A percentile compares a stretch with the other conserved stretches of the same genome.
These are phyloP conservation scores for Kryptolebias marmoratus DNA, from an alignment of 2,113 vertebrate species.

Conservation along the genomic window DNA sequence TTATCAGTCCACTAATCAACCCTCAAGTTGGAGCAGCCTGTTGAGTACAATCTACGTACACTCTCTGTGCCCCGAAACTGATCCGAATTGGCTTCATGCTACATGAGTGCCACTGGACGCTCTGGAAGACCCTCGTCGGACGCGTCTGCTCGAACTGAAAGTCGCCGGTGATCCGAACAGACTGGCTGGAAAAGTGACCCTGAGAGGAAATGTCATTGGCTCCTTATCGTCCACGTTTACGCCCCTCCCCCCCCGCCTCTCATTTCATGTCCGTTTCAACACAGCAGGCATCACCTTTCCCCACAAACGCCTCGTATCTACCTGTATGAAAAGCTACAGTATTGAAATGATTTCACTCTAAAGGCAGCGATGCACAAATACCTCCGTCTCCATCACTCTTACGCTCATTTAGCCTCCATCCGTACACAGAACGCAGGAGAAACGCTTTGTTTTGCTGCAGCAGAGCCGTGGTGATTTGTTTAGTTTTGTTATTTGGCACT, in stretches of 20 bases:
- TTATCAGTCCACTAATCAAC: conserved; percentile 21
- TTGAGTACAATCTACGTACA: conserved; percentile 46
- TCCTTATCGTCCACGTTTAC: conserved; percentile 14
- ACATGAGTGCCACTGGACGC: conserved; percentile 22
- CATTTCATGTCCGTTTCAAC: conserved; percentile 58
- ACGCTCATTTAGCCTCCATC: conserved; percentile 13
- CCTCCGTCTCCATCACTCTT: conserved; percentile 61
- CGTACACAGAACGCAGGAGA: conserved; percentile 32
- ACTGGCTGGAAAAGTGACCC: conserved; percentile 6
- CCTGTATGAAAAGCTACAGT: conserved; percentile 75
- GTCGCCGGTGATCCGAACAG: not conserved
- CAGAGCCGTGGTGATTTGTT: conserved; percentile 63
- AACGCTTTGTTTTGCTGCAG: conserved; percentile 45
- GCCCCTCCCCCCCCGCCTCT: conserved; percentile 8
- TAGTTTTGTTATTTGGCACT: conserved; percentile 76
- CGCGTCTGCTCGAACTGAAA: not conserved
- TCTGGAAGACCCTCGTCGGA: conserved; percentile 9
- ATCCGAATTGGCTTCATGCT: conserved; percentile 40
- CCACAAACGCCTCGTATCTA: conserved; percentile 60
- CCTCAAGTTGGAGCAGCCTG: conserved; percentile 21
- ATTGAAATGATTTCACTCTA: conserved; percentile 66
- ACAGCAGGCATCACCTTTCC: conserved; percentile 38
- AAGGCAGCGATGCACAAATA: conserved; percentile 67
- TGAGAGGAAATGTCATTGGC: not conserved
- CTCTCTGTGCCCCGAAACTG: conserved; percentile 16